These are phyloP conservation scores for Corythornis cristatus DNA, from an alignment of 2,113 vertebrate species.

Conservation along the genomic window DNA sequence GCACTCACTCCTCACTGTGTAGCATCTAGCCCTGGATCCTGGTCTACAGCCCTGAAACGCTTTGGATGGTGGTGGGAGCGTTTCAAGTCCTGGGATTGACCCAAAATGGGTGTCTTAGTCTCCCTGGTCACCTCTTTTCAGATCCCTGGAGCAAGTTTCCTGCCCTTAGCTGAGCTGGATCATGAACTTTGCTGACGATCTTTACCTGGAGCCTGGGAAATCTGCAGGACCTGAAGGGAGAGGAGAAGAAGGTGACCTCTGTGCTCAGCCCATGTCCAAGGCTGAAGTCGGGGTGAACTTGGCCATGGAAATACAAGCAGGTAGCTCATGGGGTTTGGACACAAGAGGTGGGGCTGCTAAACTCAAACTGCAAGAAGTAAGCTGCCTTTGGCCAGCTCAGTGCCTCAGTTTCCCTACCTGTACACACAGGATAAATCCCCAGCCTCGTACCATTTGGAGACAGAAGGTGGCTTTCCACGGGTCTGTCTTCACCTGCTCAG, in stretches of 20 bases:
- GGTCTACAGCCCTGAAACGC: not conserved
- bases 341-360: not conserved
- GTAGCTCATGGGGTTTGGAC: fast-evolving
- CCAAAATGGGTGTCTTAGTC: not conserved
- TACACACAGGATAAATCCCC: not conserved
- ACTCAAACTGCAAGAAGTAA: not conserved
- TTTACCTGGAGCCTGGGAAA: not conserved
- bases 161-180: not conserved
- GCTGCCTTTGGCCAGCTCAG: not conserved
- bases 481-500: not conserved
- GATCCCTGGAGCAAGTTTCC: not conserved
- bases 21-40: not conserved
- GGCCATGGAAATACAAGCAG: not conserved
- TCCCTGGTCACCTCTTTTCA: not conserved
- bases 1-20: not conserved
- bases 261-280: not conserved
- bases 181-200: no score
- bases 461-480: not conserved
- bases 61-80: not conserved
- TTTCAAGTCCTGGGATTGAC: not conserved
- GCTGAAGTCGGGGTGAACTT: not conserved
- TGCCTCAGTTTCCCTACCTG: not conserved
- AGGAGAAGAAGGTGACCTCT: not conserved
- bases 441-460: fast-evolving
- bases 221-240: not conserved